Evolutionary conservation across 1,140 invertebrate genomes (phyloP).

Genomic region (Apocrypta bakeri): DNA sequence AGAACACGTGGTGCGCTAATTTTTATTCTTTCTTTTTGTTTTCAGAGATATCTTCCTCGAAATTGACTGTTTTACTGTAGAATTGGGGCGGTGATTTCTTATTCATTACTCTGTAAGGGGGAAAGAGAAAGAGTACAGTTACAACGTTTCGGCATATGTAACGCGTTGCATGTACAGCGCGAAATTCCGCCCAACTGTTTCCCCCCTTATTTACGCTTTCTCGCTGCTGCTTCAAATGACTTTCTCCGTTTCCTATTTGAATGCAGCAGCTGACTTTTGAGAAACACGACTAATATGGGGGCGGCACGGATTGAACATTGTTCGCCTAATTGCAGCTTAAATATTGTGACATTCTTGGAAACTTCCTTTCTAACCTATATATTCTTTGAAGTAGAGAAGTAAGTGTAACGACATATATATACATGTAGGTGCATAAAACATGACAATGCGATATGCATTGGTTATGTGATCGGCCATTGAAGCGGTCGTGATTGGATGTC

Average conservation of each 20-base stretch:
- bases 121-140: neutral
- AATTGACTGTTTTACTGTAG: slow-evolving; percentile 35
- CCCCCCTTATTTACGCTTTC: neutral
- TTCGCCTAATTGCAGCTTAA: slow-evolving; percentile 46
- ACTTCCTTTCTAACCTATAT: neutral
- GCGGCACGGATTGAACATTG: slow-evolving; percentile 1
- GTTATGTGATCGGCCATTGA: slow-evolving; percentile 68
- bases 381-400: too few species aligned
- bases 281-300: slow-evolving; percentile 19
- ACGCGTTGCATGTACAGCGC: neutral
- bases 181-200: slow-evolving; percentile 34
- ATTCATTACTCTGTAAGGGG: slow-evolving; percentile 13
- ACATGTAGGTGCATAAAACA: too few species aligned
- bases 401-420: too few species aligned
- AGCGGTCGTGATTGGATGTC: slow-evolving; percentile 51
- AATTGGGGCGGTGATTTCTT: slow-evolving; percentile 42
- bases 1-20: neutral
- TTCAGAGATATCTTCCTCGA: slow-evolving; percentile 13
- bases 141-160: neutral
- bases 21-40: neutral
- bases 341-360: neutral
- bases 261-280: neutral
- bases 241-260: slow-evolving; percentile 22
- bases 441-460: too few species aligned
- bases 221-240: neutral